phyloP scores from a whole-genome alignment of 1,140 invertebrate species.

The Cardiocondyla obscurior region DNA sequence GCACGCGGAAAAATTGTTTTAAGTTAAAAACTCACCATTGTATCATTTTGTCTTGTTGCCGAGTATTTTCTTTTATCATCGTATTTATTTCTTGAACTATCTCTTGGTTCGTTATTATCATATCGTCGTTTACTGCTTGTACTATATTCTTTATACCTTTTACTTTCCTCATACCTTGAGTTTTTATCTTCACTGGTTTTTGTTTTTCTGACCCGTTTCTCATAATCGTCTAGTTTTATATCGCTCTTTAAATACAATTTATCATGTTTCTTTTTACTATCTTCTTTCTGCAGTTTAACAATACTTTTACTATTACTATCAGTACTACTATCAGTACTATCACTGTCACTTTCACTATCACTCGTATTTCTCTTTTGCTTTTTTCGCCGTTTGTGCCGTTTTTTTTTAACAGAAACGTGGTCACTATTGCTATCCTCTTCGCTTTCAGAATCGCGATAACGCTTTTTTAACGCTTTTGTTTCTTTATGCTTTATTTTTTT shows the following conservation, averaged over 20 bases:
- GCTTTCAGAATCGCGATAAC: constrained; percentile 42
- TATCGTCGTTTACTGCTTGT: not conserved
- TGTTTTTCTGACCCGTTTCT: constrained; percentile 17
- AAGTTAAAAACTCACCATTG: not conserved
- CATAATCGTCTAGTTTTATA: constrained; percentile 37
- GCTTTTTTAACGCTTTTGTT: constrained; percentile 62
- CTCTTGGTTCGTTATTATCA: not conserved
- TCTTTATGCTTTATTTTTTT: constrained; percentile 75
- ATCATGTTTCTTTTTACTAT: constrained; percentile 31
- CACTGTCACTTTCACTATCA: constrained; percentile 38
- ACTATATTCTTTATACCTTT: not conserved
- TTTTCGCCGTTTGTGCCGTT: constrained; percentile 32
- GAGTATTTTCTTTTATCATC: constrained; percentile 14
- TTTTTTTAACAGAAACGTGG: constrained; percentile 55
- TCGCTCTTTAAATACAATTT: constrained; percentile 8
- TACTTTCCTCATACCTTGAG: not conserved
- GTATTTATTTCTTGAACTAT: not conserved
- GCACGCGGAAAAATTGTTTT: not conserved
- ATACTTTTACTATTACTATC: constrained; percentile 49
- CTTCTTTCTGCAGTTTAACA: not conserved
- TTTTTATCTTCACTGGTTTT: constrained; percentile 54
- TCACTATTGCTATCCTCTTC: constrained; percentile 55
- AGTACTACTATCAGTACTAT: constrained; percentile 48
- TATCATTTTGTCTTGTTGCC: not conserved
- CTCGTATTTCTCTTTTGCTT: constrained; percentile 65